phyloP scores from a whole-genome alignment of 2,888 invertebrate genomes.

The Alloscopus bannaensis region DNA sequence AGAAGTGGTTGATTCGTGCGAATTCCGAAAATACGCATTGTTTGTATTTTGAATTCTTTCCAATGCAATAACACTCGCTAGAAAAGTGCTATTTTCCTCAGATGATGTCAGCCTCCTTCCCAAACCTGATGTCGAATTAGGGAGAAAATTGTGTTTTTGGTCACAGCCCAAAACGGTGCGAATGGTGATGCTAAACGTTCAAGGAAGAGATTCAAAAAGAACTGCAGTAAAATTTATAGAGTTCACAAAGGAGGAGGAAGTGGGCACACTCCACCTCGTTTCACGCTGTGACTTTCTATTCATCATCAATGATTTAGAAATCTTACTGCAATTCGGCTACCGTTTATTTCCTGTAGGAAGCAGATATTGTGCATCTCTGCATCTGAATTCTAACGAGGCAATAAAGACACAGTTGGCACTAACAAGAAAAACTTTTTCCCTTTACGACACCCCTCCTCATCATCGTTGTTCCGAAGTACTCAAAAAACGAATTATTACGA shows the following conservation, averaged over 20 bases:
- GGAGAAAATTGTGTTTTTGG: no score
- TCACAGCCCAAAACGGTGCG: no score
- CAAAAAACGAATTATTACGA: not conserved
- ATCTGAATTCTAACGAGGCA: not conserved
- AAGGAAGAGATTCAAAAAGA: no score
- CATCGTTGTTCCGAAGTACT: not conserved
- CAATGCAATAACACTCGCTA: no score
- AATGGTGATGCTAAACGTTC: no score
- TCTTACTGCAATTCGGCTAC: not conserved
- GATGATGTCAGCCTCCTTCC: no score
- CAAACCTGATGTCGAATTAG: no score
- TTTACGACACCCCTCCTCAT: constrained; percentile 16
- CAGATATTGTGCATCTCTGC: not conserved
- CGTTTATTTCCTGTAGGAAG: not conserved
- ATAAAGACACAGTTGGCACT: constrained; percentile 36
- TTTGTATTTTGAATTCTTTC: not conserved
- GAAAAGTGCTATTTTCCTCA: no score
- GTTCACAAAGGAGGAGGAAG: constrained; percentile 11
- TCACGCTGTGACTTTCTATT: not conserved
- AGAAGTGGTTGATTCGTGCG: no score
- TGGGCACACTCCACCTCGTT: constrained; percentile 19
- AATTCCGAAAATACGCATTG: no score
- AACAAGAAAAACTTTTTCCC: constrained; percentile 5
- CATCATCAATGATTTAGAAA: not conserved
- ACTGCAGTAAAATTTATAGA: not conserved